phyloP scores from a whole-genome alignment of 2,797 vertebrate species.

The Notoglanidium macrostoma region DNA sequence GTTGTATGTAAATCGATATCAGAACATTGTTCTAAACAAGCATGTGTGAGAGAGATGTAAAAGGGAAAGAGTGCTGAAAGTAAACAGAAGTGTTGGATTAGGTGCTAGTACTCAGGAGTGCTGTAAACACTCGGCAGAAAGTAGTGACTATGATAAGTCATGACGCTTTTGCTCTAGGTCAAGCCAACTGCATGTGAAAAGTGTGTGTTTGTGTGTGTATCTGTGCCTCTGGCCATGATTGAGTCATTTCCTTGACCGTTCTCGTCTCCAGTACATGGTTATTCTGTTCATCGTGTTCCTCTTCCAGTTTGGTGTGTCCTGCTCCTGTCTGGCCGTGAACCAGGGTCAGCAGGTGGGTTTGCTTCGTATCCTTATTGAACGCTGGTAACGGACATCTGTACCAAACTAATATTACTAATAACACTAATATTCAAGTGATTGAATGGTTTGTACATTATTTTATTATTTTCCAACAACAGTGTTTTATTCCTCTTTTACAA shows the following conservation, averaged over 20 bases:
- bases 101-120: background rate
- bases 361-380: background rate
- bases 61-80: too few species aligned
- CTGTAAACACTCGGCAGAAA: background rate
- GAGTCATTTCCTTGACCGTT: conserved; percentile 60
- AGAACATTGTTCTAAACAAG: background rate
- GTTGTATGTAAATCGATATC: too few species aligned
- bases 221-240: background rate
- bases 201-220: background rate
- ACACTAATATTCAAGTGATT: background rate
- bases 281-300: conserved; percentile 90
- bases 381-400: background rate
- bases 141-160: background rate
- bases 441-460: background rate
- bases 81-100: background rate
- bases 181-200: background rate
- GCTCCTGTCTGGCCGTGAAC: conserved; percentile 89
- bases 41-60: background rate
- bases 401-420: too few species aligned
- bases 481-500: background rate
- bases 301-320: conserved; percentile 91
- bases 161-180: background rate
- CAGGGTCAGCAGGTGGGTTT: conserved; percentile 80
- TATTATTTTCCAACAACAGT: background rate
- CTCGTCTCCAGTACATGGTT: conserved; percentile 85